These are phyloP conservation scores for Acleris cristana DNA, from an alignment of 2,888 invertebrate species.

Conservation along the genomic window DNA sequence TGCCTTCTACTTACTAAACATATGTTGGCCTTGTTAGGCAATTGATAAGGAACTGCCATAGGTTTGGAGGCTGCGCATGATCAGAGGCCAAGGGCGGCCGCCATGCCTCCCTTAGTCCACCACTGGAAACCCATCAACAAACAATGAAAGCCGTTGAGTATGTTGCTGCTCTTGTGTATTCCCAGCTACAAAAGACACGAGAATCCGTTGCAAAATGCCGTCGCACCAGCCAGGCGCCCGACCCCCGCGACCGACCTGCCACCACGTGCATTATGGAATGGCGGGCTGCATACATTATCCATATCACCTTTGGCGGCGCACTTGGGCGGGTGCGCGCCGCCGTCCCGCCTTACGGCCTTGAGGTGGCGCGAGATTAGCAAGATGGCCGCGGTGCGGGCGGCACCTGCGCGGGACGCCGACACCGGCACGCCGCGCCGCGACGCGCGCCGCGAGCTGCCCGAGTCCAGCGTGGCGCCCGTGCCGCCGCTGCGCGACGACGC, in stretches of 20 bases:
- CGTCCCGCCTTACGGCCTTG: conserved; percentile 83
- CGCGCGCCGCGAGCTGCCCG: conserved; percentile 81
- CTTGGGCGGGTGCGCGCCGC: conserved; percentile 82
- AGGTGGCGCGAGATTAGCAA: conserved; percentile 96
- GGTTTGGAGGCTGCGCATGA: too few species aligned
- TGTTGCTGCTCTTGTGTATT: neutral
- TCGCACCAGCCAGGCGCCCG: conserved; percentile 40
- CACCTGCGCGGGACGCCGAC: conserved; percentile 95
- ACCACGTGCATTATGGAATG: conserved; percentile 76
- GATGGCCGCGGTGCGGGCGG: conserved; percentile 96
- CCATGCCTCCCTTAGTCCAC: too few species aligned
- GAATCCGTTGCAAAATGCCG: neutral
- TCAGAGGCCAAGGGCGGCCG: too few species aligned
- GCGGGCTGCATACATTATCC: conserved; percentile 83
- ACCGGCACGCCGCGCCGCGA: conserved; percentile 87
- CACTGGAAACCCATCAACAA: too few species aligned
- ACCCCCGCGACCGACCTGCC: conserved; percentile 53
- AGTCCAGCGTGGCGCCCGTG: conserved; percentile 71
- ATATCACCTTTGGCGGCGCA: conserved; percentile 84
- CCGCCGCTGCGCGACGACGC: conserved; percentile 75
- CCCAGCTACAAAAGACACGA: neutral
- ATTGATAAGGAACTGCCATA: too few species aligned
- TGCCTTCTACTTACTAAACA: too few species aligned
- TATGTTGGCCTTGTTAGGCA: too few species aligned
- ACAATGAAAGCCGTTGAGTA: too few species aligned